Base-by-base conservation (phyloP, 30 jellyfish, hydroid and myxozoan genomes). In the Cassiopea andromeda region DNA sequence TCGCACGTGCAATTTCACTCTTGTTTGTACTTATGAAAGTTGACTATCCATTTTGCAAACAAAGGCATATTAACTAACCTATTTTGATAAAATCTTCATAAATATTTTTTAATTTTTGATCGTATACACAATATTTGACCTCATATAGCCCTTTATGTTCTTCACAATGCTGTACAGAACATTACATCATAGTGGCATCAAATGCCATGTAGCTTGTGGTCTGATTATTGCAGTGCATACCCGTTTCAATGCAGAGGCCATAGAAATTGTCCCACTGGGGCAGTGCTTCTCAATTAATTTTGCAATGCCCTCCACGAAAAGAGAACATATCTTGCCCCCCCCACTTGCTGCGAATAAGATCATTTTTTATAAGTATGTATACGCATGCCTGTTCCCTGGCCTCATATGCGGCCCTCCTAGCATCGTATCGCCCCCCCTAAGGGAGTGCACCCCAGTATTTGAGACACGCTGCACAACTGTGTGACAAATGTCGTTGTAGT, bases 101-200 rank as follows among this genome's bases (percentile, higher is more conserved):
- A 60, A 83, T 83, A 83, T 83, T 83, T 83, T 83, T 83, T 69
- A 69, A 43, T 83, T 83, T 70, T 69, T 48, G 47, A 81, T 60
- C 69, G 91, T 83, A 83, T 83, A 83, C 84, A 83, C 91, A 72
- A 83, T 83, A 83, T 60, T 83, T 69, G 73, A 82, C 91, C 91
- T 68, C 84, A 69, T 83, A 69, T 83, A 46, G 48, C 91, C 90
- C 73, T 45, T 69, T 60, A 54, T 45, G 83, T 83, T 83, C 76
- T 80, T 48, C 86, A 19, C 44, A 67, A 48, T 50, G 49, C 78
- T 83, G 91, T 83, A 68, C 79, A 83, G 72, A 83, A 66, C 68
- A 18, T 83, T 83, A 14, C 46, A 45, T 44, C 75, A 84, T 83
- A 83, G 91, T 48, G 84, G 91, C 91, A 83, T 83, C 84, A 83